Evolutionary conservation across 2,797 vertebrate species (phyloP).

Genomic region (Cryptoblepharus egeriae): DNA sequence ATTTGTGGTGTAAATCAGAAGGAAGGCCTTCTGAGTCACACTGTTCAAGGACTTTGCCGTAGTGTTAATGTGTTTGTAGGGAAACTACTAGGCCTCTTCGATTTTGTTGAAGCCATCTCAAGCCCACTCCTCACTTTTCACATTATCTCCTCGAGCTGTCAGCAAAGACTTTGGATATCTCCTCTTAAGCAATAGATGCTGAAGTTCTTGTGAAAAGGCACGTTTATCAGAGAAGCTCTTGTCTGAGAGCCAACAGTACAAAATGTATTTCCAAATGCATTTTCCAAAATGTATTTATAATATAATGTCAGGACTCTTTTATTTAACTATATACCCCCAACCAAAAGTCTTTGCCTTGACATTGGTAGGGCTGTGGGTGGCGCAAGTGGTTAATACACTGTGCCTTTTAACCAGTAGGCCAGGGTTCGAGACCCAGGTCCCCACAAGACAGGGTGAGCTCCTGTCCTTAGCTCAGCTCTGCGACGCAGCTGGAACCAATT

Average conservation of each 20-base stretch:
- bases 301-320: not conserved
- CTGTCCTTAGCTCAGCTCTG: too few relatives aligned
- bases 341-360: too few relatives aligned
- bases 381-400: too few relatives aligned
- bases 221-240: not conserved
- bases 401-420: too few relatives aligned
- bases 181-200: not conserved
- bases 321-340: too few relatives aligned
- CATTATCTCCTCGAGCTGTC: not conserved
- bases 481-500: too few relatives aligned
- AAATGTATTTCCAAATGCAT: too few relatives aligned
- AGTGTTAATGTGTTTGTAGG: not conserved
- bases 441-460: too few relatives aligned
- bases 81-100: not conserved
- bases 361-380: too few relatives aligned
- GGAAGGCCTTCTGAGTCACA: not conserved
- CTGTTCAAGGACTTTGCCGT: not conserved
- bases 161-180: not conserved
- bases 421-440: too few relatives aligned
- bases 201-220: not conserved
- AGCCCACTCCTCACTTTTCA: not conserved
- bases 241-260: too few relatives aligned
- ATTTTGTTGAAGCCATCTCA: not conserved
- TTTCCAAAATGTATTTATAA: not conserved
- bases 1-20: not conserved